These are phyloP conservation scores for Ornithorhynchus anatinus DNA, from an alignment of 2,113 vertebrate species.

Conservation along the genomic window DNA sequence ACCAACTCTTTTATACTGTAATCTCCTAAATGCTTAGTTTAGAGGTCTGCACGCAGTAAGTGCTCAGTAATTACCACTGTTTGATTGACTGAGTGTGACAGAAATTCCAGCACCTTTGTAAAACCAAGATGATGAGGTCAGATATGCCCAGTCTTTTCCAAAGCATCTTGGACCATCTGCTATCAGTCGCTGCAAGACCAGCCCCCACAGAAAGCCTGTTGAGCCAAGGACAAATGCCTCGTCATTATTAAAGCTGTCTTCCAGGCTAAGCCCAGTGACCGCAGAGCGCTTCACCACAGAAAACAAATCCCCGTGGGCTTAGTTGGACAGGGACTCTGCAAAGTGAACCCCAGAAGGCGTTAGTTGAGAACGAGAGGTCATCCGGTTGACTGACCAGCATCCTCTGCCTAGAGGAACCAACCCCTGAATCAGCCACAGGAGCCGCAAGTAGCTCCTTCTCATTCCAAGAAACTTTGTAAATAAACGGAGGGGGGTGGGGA, in stretches of 20 bases:
- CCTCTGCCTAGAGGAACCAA: slow-evolving; percentile 61
- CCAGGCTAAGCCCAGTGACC: slow-evolving; percentile 36
- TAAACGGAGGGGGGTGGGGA: slow-evolving; percentile 75
- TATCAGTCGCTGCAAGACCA: neutral
- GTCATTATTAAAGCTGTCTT: slow-evolving; percentile 41
- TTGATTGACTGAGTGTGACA: no score
- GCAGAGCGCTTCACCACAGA: slow-evolving; percentile 23
- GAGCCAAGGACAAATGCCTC: slow-evolving; percentile 26
- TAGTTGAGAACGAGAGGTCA: slow-evolving; percentile 51
- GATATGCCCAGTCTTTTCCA: no score
- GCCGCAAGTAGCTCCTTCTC: slow-evolving; percentile 73
- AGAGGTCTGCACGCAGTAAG: no score
- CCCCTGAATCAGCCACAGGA: slow-evolving; percentile 63
- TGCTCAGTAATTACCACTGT: no score
- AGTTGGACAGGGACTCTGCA: slow-evolving; percentile 44
- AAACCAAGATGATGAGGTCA: no score
- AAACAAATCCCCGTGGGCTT: slow-evolving; percentile 21
- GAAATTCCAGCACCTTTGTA: no score
- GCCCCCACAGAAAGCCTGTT: neutral
- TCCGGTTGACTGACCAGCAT: slow-evolving; percentile 61
- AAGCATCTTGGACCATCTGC: no score
- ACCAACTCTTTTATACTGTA: no score
- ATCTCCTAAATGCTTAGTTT: no score
- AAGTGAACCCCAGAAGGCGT: slow-evolving; percentile 8
- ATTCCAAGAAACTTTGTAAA: slow-evolving; percentile 77